Conservation (phyloP, 2,888 invertebrate genomes). For the Dyspetes luteomarginatus region DNA sequence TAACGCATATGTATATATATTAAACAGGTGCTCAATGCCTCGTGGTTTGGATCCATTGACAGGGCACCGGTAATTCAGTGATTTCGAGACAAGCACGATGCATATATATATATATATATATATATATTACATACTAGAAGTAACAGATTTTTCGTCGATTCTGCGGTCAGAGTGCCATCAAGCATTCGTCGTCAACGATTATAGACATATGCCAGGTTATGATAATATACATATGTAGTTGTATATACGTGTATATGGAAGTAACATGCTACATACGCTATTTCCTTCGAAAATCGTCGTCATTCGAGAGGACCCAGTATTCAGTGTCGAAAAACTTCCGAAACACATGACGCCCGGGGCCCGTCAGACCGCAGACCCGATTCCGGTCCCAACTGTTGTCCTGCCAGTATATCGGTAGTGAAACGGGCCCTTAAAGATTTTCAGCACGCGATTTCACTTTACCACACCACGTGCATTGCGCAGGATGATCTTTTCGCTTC, state of each 20-base stretch:
- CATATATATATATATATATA: background rate
- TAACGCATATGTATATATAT: constrained; percentile 15
- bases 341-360: constrained; percentile 77
- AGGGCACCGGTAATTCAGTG: constrained; percentile 68
- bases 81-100: constrained; percentile 61
- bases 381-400: constrained; percentile 75
- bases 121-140: background rate
- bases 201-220: constrained; percentile 33
- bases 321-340: constrained; percentile 67
- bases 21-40: constrained; percentile 73
- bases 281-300: constrained; percentile 31
- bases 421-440: constrained; percentile 59
- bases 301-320: constrained; percentile 30
- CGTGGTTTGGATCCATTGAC: constrained; percentile 70
- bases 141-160: constrained; percentile 71
- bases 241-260: background rate
- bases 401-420: constrained; percentile 23
- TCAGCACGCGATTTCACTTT: constrained; percentile 62
- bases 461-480: constrained; percentile 26
- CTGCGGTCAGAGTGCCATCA: constrained; percentile 54
- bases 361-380: constrained; percentile 77
- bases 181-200: constrained; percentile 48
- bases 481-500: constrained; percentile 53
- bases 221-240: background rate
- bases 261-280: background rate